A percentile compares a stretch with the other conserved stretches of the same genome.
These are phyloP conservation scores for Metallyticus violacea DNA, from an alignment of 2,888 invertebrate species.

Conservation along the genomic window DNA sequence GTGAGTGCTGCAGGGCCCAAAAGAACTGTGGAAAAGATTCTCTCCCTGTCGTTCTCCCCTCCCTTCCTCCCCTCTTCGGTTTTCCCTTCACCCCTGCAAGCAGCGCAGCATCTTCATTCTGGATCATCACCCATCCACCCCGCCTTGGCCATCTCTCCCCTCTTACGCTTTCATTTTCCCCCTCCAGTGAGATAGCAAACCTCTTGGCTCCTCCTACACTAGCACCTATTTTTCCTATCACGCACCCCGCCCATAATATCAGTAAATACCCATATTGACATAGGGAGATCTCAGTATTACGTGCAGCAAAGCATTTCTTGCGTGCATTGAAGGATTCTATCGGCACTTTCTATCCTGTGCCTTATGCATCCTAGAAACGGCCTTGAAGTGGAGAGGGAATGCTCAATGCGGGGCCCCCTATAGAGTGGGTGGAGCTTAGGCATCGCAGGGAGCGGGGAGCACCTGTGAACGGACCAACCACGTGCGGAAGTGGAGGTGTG, in stretches of 20 bases:
- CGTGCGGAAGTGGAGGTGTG: conserved; percentile 3
- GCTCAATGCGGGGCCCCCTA: conserved; percentile 5
- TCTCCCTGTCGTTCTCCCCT: not conserved
- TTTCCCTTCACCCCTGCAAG: not conserved
- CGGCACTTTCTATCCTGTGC: not conserved
- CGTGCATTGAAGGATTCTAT: not conserved
- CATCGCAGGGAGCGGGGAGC: not conserved
- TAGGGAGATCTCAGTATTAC: not conserved
- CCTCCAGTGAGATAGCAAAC: not conserved
- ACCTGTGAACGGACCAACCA: conserved; percentile 30
- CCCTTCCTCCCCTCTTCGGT: not conserved
- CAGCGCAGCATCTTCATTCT: conserved; percentile 3
- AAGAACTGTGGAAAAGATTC: not conserved
- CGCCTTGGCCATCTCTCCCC: conserved; percentile 2
- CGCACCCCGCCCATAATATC: not conserved
- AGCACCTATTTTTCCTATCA: not conserved
- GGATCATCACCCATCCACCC: conserved; percentile 15
- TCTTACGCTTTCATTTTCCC: not conserved
- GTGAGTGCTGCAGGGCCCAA: conserved; percentile 13
- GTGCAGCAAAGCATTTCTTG: not conserved
- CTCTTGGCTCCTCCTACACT: not conserved
- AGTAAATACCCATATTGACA: not conserved
- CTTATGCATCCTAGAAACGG: not conserved
- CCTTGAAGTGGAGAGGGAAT: not conserved
- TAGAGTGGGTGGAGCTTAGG: not conserved